Conservation (phyloP, 2,888 invertebrate genomes). For the Sepiola atlantica region DNA sequence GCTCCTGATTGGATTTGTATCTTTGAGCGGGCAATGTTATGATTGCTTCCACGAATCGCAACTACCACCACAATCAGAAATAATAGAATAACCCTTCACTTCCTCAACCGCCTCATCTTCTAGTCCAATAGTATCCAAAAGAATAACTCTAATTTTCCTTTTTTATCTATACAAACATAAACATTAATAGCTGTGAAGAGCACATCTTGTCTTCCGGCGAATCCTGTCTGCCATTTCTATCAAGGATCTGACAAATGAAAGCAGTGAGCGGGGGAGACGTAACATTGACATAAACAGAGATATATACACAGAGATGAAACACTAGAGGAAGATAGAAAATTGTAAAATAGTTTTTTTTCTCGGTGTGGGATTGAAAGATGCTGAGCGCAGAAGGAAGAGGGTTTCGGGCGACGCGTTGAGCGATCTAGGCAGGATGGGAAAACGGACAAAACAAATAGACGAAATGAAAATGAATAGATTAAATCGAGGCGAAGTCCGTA, state of each 20-base stretch:
- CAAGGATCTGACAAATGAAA: not conserved
- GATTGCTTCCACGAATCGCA: not conserved
- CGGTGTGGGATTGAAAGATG: not conserved
- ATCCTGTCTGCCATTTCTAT: not conserved
- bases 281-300: too few relatives aligned
- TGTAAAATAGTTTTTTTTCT: not conserved
- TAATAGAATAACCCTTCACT: not conserved
- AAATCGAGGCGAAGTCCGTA: not conserved
- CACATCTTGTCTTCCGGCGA: not conserved
- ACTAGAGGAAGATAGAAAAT: too few relatives aligned
- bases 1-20: not conserved
- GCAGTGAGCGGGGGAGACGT: not conserved
- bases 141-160: not conserved
- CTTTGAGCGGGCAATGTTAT: not conserved
- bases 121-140: not conserved
- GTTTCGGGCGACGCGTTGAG: not conserved
- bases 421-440: not conserved
- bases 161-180: not conserved
- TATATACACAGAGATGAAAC: too few relatives aligned
- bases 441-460: not conserved
- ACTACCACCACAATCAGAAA: not conserved
- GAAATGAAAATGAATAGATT: not conserved
- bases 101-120: not conserved
- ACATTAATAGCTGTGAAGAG: not conserved
- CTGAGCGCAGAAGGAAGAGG: too few relatives aligned